Evolutionary conservation across 2,888 invertebrate genomes (phyloP).

Genomic region (Chirona hameri): DNA sequence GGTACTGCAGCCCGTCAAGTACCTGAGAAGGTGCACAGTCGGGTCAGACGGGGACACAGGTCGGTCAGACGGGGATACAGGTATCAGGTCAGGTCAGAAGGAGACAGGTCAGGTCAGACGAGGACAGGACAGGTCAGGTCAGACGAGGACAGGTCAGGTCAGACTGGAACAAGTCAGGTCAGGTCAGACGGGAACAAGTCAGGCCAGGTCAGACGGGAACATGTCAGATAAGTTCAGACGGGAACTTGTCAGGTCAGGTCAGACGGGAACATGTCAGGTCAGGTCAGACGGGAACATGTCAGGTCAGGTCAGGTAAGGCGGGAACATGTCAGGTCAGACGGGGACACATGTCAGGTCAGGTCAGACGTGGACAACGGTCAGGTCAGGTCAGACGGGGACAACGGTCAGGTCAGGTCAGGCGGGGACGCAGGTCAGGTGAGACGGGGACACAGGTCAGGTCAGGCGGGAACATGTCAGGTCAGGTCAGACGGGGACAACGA

Average conservation of each 20-base stretch:
- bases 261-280: neutral
- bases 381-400: too few relatives aligned
- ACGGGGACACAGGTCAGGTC: too few relatives aligned
- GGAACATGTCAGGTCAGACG: neutral
- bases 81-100: too few relatives aligned
- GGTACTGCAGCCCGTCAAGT: slow-evolving; percentile 83
- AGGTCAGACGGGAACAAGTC: neutral
- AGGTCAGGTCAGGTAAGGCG: too few relatives aligned
- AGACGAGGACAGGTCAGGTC: neutral
- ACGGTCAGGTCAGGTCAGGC: neutral
- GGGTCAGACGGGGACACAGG: neutral
- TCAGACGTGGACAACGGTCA: neutral
- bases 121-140: neutral
- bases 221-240: too few relatives aligned
- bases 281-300: neutral
- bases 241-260: too few relatives aligned
- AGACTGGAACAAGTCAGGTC: too few relatives aligned
- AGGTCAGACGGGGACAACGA: neutral
- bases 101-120: neutral
- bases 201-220: neutral
- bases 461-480: neutral
- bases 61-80: neutral
- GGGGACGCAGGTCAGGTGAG: neutral
- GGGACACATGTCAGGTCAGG: neutral
- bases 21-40: slow-evolving; percentile 49